Base-by-base conservation (phyloP, 2,797 vertebrate genomes). In the Xiphophorus birchmanni region DNA sequence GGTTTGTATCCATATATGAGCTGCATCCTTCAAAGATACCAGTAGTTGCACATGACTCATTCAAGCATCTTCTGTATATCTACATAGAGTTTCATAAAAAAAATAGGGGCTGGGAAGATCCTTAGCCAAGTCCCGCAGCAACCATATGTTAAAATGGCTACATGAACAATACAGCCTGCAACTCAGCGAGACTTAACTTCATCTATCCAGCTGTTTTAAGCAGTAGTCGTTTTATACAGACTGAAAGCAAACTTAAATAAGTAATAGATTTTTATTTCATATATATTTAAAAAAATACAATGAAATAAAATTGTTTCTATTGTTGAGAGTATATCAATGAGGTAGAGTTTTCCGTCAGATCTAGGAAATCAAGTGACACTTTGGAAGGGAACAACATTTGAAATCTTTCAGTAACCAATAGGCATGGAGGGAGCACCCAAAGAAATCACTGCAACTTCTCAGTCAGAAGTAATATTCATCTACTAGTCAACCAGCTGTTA, bases 11-110 rank as follows among this genome's bases (percentile, higher is more conserved):
- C 8, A 63, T 67, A 47, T 26, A 78, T n/a, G 47, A 65, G 54
- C 77, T 80, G 77, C 54, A 73, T 73, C 67, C 78, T 81, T 77
- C 75, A 72, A 80, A 37, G 73, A 80, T 69, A 76, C 15, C 5
- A 73, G 79, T 77, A 47, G 82, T 52, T 79, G 56, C 73, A 40
- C 37, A 29, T 77, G 52, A 88, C 29, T 65, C 60, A 47, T 37
- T 83, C 72, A 71, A 78, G 50, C 56, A 50, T 80, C 42, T 74
- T 13, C 48, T 80, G 71, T 58, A 35, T 29, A 52, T 79, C 65
- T 74, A 73, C 76, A 67, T 37, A 37, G 63, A 76, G 45, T 79
- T 17, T 72, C n/a, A 74, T 50, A 13, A 84, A 56, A 78, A 47
- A 45, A 3, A 12, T 6, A 37, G 47, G n/a, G 23, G 1, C 1